These are phyloP conservation scores for Syngnathus acus DNA, from an alignment of 2,797 vertebrate genomes.

Conservation along the genomic window DNA sequence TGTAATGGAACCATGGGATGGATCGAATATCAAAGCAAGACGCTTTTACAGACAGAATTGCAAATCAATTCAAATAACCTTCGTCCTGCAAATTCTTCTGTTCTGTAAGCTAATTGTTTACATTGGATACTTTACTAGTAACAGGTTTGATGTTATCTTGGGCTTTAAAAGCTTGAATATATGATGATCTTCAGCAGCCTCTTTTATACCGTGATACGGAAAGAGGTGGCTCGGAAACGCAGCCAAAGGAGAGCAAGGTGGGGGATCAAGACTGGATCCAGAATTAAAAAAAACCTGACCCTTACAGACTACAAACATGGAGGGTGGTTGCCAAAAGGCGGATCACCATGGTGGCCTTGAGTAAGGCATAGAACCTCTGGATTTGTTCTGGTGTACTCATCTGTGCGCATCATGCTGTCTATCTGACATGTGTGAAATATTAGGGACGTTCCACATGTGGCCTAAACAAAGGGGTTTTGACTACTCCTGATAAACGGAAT, in stretches of 20 bases:
- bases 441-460: neutral
- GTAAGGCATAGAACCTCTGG: neutral
- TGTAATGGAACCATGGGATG: slow-evolving; percentile 67
- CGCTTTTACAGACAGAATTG: slow-evolving; percentile 51
- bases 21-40: slow-evolving; percentile 55
- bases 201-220: neutral
- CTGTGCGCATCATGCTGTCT: slow-evolving; percentile 19
- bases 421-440: neutral
- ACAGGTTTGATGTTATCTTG: neutral
- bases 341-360: neutral
- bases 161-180: neutral
- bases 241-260: neutral
- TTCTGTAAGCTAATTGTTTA: neutral
- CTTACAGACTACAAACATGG: neutral
- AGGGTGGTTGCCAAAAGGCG: neutral
- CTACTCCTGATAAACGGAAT: neutral
- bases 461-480: neutral
- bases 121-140: neutral
- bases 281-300: neutral
- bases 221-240: neutral
- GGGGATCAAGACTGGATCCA: neutral
- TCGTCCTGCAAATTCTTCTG: slow-evolving; percentile 59
- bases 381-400: neutral
- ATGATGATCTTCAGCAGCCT: neutral
- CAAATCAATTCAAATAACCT: slow-evolving; percentile 72